Conservation (phyloP, 2,888 invertebrate genomes). For the Silvanus unidentatus region DNA sequence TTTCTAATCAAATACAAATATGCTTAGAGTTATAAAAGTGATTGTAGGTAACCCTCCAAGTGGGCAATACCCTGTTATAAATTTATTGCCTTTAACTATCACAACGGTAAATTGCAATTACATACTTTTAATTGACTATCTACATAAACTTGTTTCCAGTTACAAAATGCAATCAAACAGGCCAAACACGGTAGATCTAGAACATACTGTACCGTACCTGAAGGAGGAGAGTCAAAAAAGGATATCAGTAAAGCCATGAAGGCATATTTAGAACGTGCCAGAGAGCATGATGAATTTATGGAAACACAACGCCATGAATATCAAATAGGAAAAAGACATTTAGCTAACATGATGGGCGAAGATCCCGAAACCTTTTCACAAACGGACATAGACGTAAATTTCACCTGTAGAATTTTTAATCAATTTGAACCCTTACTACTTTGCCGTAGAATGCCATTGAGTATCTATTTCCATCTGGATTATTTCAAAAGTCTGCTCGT, state of each 20-base stretch:
- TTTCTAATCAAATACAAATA: too few species aligned
- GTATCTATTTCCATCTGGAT: slow-evolving; percentile 94
- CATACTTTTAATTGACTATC: too few species aligned
- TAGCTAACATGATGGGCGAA: slow-evolving; percentile 98
- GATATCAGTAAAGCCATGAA: slow-evolving; percentile 84
- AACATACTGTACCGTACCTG: too few species aligned
- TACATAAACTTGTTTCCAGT: too few species aligned
- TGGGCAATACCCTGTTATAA: too few species aligned
- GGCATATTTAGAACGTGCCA: slow-evolving; percentile 77
- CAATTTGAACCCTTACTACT: slow-evolving; percentile 3
- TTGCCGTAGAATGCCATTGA: slow-evolving; percentile 69
- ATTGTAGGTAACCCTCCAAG: too few species aligned
- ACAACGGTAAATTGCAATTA: too few species aligned
- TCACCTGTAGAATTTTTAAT: neutral
- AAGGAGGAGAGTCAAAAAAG: slow-evolving; percentile 42
- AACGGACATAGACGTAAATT: slow-evolving; percentile 72
- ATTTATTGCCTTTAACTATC: too few species aligned
- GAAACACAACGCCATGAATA: slow-evolving; percentile 71
- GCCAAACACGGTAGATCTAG: too few species aligned
- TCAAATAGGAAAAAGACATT: slow-evolving; percentile 87
- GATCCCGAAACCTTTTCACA: slow-evolving; percentile 86
- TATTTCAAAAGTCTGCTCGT: slow-evolving; percentile 77
- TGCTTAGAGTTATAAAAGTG: too few species aligned
- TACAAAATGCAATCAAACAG: too few species aligned
- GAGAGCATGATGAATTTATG: slow-evolving; percentile 79